These are phyloP conservation scores for Drosophila kepulauana DNA, from an alignment of 1,140 invertebrate species.

Conservation along the genomic window DNA sequence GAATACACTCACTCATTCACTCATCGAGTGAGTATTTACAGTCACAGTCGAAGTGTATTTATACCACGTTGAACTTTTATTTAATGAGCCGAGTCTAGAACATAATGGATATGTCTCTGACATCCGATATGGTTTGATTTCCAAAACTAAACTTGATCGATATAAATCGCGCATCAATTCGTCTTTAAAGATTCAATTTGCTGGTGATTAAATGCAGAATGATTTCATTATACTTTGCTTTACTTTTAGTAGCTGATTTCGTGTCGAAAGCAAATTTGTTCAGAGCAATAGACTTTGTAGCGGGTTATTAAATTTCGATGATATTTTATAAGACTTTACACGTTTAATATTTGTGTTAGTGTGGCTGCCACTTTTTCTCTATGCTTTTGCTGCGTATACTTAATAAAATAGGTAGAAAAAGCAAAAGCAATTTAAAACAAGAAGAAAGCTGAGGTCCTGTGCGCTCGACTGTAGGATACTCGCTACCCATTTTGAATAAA, in stretches of 20 bases:
- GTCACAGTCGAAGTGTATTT: background rate
- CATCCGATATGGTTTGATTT: background rate
- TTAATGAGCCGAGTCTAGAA: background rate
- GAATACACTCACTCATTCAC: background rate
- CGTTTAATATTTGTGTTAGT: background rate
- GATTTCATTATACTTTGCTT: too few species aligned
- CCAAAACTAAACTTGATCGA: background rate
- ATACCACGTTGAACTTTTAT: background rate
- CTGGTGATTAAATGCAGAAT: background rate
- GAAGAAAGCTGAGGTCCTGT: background rate
- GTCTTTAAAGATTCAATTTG: background rate
- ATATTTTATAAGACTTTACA: conserved; percentile 5
- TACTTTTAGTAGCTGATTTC: too few species aligned
- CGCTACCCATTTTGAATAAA: too few species aligned
- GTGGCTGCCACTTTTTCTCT: conserved; percentile 8
- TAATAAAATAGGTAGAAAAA: background rate
- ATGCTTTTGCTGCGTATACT: background rate
- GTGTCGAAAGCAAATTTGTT: conserved; percentile 15
- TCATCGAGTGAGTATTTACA: background rate
- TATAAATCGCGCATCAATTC: background rate
- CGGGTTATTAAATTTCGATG: conserved; percentile 7
- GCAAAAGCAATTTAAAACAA: background rate
- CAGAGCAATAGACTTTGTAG: background rate
- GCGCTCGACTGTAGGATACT: too few species aligned
- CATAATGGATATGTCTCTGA: background rate